Evolutionary conservation across 2,113 vertebrate genomes (phyloP).

Genomic region (Ptilorrhoa leucosticta): DNA sequence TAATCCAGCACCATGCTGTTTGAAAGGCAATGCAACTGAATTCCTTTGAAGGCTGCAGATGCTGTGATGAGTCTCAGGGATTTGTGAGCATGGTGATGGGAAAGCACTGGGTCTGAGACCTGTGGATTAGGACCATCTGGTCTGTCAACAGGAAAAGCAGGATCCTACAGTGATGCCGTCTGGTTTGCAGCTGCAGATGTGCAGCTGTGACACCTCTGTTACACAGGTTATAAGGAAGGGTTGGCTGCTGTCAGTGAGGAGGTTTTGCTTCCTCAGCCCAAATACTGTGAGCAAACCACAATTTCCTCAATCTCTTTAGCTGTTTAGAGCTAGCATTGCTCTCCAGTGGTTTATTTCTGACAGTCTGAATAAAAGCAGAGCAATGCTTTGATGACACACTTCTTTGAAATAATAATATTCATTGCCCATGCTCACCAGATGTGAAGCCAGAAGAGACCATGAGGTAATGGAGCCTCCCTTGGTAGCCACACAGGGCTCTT

Average conservation of each 20-base stretch:
- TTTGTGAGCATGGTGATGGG: neutral
- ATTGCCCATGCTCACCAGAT: neutral
- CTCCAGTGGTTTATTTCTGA: neutral
- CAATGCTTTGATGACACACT: neutral
- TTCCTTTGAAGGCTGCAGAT: neutral
- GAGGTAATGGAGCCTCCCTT: neutral
- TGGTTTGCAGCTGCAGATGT: neutral
- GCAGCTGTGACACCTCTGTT: neutral
- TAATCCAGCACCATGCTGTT: neutral
- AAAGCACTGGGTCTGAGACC: neutral
- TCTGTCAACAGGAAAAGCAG: neutral
- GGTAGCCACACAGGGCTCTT: neutral
- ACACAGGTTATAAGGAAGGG: neutral
- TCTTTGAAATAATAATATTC: neutral
- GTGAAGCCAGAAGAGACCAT: neutral
- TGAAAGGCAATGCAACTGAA: neutral
- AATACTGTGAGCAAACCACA: neutral
- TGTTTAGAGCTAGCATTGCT: neutral
- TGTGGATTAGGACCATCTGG: neutral
- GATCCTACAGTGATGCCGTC: neutral
- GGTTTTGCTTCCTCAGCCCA: neutral
- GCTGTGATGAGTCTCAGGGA: neutral
- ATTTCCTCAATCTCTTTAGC: neutral
- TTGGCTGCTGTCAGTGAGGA: neutral
- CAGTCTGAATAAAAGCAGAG: neutral